Base-by-base conservation (phyloP, 2,888 invertebrate species). In the Schrankia costaestrigalis region DNA sequence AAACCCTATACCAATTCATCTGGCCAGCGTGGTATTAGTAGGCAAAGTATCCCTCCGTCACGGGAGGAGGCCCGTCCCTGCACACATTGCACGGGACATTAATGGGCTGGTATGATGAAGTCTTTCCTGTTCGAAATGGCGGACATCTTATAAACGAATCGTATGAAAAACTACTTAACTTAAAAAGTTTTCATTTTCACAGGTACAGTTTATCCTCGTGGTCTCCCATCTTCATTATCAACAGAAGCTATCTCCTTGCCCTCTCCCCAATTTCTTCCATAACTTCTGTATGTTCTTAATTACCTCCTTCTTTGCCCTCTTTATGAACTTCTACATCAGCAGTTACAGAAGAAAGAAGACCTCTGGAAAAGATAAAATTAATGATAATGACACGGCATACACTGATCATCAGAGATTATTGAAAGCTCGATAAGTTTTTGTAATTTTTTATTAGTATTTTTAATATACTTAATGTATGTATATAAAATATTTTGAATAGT, bases 221-320 rank as follows among this genome's bases (percentile, higher is more conserved):
- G 63, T 82, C 6, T 67, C 69, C 0, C 42, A 85, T 31, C 70
- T 87, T 0, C 70, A 84, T 46, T 84, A 72, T 46, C 85, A 86
- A 31, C 85, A 86, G 59, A 79, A 80, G 49, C 41, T 78, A 9
- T 69, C 79, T 0, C 77, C 85, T 1, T 87, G 86, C 21, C 81
- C 78, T 0, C 65, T 87, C 1, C 85, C 93, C 0, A 76, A 74
- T 26, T 68, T 79, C 11, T 79, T 93, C 47, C 86, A 90, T 9
- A 84, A 84, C 63, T 89, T 91, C 67, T 89, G 92, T 44, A 60
- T 85, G 13, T 57, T 83, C 6, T 89, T 91, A 51, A 89, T 92
- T 1, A 56, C 69, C 0, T 83, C 91, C 0, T 93, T 93, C 70
- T 86, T 93, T 22, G 84, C 90, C 34, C 83, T 93, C 3, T 93